Evolutionary conservation across 64 coral and sea anemone species (phyloP).

Genomic region (Dendrophyllia cribrosa): DNA sequence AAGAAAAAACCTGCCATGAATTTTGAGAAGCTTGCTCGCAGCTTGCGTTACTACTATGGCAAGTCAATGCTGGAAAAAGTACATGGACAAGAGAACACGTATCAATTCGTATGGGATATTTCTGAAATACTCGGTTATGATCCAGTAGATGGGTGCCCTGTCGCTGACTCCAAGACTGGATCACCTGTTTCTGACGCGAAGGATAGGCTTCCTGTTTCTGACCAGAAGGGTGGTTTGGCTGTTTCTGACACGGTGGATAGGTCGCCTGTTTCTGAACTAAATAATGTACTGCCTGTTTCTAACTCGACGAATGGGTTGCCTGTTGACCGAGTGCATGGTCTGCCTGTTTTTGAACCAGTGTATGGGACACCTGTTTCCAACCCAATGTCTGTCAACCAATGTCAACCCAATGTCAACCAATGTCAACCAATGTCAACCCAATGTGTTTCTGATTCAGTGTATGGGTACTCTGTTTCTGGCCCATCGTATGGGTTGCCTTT

Average conservation of each 20-base stretch:
- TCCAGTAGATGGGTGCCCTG: not conserved
- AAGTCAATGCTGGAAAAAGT: conserved; percentile 38
- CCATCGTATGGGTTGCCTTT: not conserved
- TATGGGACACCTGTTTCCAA: not conserved
- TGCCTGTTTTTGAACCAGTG: not conserved
- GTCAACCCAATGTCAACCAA: too few relatives aligned
- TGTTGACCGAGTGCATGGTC: not conserved
- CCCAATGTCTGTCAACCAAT: too few relatives aligned
- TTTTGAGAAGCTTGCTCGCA: conserved; percentile 20
- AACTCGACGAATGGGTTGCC: not conserved
- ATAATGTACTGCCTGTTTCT: not conserved
- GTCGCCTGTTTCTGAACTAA: not conserved
- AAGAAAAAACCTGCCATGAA: conserved; percentile 39
- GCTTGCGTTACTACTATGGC: conserved; percentile 29
- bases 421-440: too few relatives aligned
- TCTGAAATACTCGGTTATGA: conserved; percentile 8
- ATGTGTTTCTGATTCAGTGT: not conserved
- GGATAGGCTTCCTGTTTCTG: not conserved
- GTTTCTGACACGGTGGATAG: not conserved
- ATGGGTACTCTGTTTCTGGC: not conserved
- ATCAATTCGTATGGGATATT: conserved; percentile 26
- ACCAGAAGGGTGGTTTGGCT: not conserved
- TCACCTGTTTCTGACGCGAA: not conserved
- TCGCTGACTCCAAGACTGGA: not conserved
- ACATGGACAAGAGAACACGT: conserved; percentile 5